A percentile compares a stretch with the other conserved stretches of the same genome.
Conservation (phyloP, 1,140 invertebrate genomes). For the Leptopilina clavipes region DNA sequence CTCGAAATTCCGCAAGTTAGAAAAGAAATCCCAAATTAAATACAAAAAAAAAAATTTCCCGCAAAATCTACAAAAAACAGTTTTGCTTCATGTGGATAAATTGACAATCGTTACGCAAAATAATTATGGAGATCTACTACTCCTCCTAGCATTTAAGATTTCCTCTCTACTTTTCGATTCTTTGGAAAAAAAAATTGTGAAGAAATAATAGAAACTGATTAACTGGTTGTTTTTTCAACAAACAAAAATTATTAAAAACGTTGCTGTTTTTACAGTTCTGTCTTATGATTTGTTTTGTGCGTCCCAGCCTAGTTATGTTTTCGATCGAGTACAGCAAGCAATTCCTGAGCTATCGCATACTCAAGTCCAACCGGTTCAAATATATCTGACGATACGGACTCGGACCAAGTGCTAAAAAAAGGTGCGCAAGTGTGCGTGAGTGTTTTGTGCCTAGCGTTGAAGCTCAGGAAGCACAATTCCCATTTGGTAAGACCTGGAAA, state of each 20-base stretch:
- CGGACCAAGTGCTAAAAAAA: constrained; percentile 67
- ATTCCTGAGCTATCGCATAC: constrained; percentile 74
- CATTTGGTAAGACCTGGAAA: constrained; percentile 69
- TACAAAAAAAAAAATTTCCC: no score
- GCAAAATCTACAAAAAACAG: no score
- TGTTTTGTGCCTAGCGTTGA: constrained; percentile 48
- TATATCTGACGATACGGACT: constrained; percentile 75
- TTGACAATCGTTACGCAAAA: no score
- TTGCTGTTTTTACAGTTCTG: not conserved
- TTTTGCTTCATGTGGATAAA: no score
- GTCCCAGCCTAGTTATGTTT: constrained; percentile 64
- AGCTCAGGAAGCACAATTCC: constrained; percentile 44
- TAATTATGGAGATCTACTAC: no score
- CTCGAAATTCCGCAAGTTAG: no score
- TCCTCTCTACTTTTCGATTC: not conserved
- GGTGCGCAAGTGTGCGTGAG: constrained; percentile 45
- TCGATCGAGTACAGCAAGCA: constrained; percentile 75
- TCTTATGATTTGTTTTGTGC: constrained; percentile 31
- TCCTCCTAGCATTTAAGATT: no score
- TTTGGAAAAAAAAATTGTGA: not conserved
- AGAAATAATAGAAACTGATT: not conserved
- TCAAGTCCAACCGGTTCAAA: constrained; percentile 75
- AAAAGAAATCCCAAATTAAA: no score
- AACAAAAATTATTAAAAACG: not conserved
- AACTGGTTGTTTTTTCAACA: not conserved